A percentile compares a stretch with the other conserved stretches of the same genome.
Evolutionary conservation across 2,113 vertebrate species (phyloP).

Genomic region (Paradoxurus hermaphroditus): DNA sequence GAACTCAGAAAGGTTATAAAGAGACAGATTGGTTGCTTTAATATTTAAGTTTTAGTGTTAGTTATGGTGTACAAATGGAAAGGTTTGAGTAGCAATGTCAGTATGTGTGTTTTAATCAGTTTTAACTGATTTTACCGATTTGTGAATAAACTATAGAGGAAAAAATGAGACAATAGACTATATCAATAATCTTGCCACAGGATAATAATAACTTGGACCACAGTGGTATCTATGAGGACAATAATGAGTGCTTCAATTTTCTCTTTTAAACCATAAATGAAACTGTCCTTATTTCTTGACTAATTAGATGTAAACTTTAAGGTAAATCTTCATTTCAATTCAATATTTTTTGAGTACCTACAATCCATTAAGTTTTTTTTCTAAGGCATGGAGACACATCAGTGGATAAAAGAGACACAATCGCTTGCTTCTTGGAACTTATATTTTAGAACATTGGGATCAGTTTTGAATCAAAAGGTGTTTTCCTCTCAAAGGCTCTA

Average conservation of each 20-base stretch:
- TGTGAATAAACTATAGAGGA: background rate
- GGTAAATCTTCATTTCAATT: background rate
- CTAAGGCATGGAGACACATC: background rate
- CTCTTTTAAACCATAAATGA: background rate
- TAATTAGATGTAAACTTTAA: background rate
- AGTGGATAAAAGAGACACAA: background rate
- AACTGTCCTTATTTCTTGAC: background rate
- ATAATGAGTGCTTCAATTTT: background rate
- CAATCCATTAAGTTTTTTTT: background rate
- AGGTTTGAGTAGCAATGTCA: background rate
- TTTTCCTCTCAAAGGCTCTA: background rate
- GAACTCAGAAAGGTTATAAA: background rate
- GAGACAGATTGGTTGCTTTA: background rate
- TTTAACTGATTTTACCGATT: background rate
- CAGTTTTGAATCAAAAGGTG: background rate
- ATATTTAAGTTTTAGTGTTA: background rate
- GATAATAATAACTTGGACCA: background rate
- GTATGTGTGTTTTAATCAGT: background rate
- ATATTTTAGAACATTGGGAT: background rate
- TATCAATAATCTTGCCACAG: background rate
- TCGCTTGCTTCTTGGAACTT: background rate
- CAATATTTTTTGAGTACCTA: background rate
- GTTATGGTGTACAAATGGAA: background rate
- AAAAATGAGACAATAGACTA: background rate
- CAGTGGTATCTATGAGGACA: background rate